Base-by-base conservation (phyloP, 2,888 invertebrate genomes). In the Nymphalis c-album region DNA sequence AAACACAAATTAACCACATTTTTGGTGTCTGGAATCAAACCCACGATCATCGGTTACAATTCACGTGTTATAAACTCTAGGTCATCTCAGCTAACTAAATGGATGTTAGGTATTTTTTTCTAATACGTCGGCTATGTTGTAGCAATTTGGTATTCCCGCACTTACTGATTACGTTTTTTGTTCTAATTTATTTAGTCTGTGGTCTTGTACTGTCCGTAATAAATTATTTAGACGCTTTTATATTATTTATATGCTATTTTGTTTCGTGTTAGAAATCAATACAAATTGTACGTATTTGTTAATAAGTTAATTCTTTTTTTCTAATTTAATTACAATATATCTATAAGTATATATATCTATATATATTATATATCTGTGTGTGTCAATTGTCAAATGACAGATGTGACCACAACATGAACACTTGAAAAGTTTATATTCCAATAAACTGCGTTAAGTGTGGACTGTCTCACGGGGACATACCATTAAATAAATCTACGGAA, bases 381-480 rank as follows among this genome's bases (percentile, higher is more conserved):
- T n/a, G n/a, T n/a, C n/a, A n/a, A n/a, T n/a, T n/a, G n/a, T n/a
- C 10, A 53, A 53, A 22, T 22, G 16, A 40, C 48, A 40, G 31
- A 22, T 31, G 45, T 64, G 18, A 16, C 31, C 40, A 57, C 35
- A 13, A 57, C 35, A 13, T 57, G 22, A 13, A 35, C 26, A 31
- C 31, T 40, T 40, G 20, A 46, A 61, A 60, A 66, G 35, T 66
- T 55, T 66, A 61, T 31, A 46, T 55, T 55, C 31, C 60, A 47
- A 66, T 66, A 66, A 66, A 65, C 53, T 48, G 65, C 55, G 60
- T 53, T 45, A 55, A 55, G 55, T 66, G 55, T 47, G 55, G 6
- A 45, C 59, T 46, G 58, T 64, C 64, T 60, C 60, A 55, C 57
- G 48, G 46, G 22, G 26, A 35, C 55, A 22, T 13, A 47, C 60